These are phyloP conservation scores for Myiagra hebetior DNA, from an alignment of 2,113 vertebrate genomes.

Conservation along the genomic window DNA sequence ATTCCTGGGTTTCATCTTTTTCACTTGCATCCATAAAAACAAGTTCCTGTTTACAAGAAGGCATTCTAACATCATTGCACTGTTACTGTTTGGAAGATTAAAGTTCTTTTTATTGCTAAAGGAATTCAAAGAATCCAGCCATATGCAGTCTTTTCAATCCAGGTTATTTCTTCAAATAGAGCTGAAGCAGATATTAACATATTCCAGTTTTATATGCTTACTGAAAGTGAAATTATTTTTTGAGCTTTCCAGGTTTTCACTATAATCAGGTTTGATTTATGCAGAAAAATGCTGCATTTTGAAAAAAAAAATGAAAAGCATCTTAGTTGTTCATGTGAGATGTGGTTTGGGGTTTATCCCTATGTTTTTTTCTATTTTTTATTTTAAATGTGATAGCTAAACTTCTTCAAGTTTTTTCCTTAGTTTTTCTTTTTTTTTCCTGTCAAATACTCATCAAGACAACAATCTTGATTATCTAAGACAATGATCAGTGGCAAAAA, in stretches of 20 bases:
- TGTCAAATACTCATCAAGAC: background rate
- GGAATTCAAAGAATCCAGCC: background rate
- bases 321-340: background rate
- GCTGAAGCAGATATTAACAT: background rate
- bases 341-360: background rate
- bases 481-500: conserved; percentile 36
- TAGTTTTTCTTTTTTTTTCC: background rate
- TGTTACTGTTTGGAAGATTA: background rate
- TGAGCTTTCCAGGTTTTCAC: background rate
- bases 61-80: background rate
- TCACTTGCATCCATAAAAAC: background rate
- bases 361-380: background rate
- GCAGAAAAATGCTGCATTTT: background rate
- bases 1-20: background rate
- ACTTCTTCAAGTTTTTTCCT: background rate
- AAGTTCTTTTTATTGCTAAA: background rate
- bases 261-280: background rate
- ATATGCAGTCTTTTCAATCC: background rate
- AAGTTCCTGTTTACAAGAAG: background rate
- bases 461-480: conserved; percentile 14
- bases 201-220: background rate
- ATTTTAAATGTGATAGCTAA: background rate
- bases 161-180: background rate
- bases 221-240: background rate
- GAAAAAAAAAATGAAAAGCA: background rate